Evolutionary conservation across 2,888 invertebrate genomes (phyloP), one percentile per base, ranked within the genome.

Genomic region (Hydriomena furcata): DNA sequence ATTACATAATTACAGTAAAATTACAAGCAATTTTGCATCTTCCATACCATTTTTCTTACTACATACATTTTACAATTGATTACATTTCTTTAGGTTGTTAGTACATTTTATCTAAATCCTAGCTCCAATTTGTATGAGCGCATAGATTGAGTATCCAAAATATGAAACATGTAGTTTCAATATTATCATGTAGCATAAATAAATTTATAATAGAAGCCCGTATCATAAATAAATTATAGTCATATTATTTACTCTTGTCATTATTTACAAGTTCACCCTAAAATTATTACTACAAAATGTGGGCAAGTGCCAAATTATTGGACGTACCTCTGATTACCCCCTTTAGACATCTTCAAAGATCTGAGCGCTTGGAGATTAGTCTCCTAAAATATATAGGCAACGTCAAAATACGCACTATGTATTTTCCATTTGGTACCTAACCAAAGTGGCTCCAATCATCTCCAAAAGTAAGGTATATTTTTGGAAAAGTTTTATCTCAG

Each of bases 1-100:
- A 31, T 46, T 47, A 51, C 11, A 43, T 42, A 27, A n/a, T 45
- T 47, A 47, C 42, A 47, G 35, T 25, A 31, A 43, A 31, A 34
- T 8, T 40, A 46, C 21, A 38, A 37, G 23, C 17, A 43, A 31
- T 42, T 38, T 34, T 27, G 10, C 23, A 13, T 25, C 32, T 7
- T 27, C 1, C 4, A 17, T 27, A 27, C 27, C 7, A 7, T 27
- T 8, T 34, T 34, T 8, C n/a, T 6, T 34, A 8, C n/a, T 21
- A 5, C 8, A 34, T 3, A 17, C 17, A 17, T 17, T 17, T 17
- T 17, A 17, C 17, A 3, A 17, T 17, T n/a, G n/a, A n/a, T n/a
- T n/a, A n/a, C n/a, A n/a, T n/a, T n/a, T n/a, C n/a, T 17, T 27
- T 11, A 43, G 12, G 8, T 24, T 30, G 28, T 30, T 37, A 45